Evolutionary conservation across 2,113 vertebrate genomes (phyloP), one percentile per base, ranked within the genome.

Genomic region (Climacteris rufus): DNA sequence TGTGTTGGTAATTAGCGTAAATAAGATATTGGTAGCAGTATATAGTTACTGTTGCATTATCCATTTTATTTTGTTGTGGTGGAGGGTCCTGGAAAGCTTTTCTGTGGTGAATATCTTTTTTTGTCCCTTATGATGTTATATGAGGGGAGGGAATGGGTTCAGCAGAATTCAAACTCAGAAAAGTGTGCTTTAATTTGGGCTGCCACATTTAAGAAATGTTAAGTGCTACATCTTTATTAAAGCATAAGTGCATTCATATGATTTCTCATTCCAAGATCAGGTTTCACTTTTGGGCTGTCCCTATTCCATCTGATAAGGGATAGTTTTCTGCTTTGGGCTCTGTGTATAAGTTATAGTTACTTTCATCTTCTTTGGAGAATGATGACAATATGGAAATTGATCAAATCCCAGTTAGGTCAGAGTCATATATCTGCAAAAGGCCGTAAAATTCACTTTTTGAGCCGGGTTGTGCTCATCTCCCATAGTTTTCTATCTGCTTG

Each of bases 321-420:
- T 56, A 28, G 21, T 44, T 91, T 91, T 87, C 63, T 83, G 44
- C 82, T 93, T 87, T 88, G 66, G 49, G 21, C 35, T 89, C 22
- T 79, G 19, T 44, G 75, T 89, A 2, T 76, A 85, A 90, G 70
- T 91, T 97, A 93, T 53, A 90, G 52, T 77, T 56, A 37, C 68
- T 85, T 37, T 90, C 84, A 79, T 89, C 47, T 82, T 82, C 69
- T 76, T 39, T 49, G 75, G 59, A 89, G 50, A 89, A 91, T 52
- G 66, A 80, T 87, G 93, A 69, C 86, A 87, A 60, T 71, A 83
- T 37, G 81, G 63, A 92, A 92, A 94, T 59, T 89, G 81, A 91
- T 89, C 76, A 84, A 79, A 54, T 15, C 13, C 15, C 20, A 44
- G 68, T 89, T 88, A 92, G 70, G 44, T 93, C 75, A 94, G 75